These are phyloP conservation scores for Hydropsyche tenuis DNA, from an alignment of 1,140 invertebrate species.

Conservation along the genomic window DNA sequence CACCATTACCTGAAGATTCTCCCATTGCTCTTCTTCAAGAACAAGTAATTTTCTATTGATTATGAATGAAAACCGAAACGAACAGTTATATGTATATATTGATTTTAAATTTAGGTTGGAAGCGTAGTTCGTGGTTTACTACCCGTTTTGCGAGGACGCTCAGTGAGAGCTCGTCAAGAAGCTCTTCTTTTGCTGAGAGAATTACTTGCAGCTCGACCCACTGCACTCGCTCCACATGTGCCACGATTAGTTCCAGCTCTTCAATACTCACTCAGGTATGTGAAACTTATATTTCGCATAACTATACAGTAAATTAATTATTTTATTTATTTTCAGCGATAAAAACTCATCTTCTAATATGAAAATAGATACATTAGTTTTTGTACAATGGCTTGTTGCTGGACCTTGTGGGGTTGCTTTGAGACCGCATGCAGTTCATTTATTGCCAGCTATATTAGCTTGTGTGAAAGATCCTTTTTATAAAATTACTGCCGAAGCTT, in stretches of 20 bases:
- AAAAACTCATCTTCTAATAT: slow-evolving; percentile 96
- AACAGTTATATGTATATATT: not conserved
- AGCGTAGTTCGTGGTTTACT: slow-evolving; percentile 87
- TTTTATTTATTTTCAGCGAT: slow-evolving; percentile 67
- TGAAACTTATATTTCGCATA: not conserved
- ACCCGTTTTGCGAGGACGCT: slow-evolving; percentile 91
- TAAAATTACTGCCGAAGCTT: slow-evolving; percentile 95
- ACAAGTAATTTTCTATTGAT: no score
- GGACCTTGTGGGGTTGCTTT: slow-evolving; percentile 70
- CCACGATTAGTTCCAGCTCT: slow-evolving; percentile 87
- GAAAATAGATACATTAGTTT: slow-evolving; percentile 97
- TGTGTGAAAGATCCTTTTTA: slow-evolving; percentile 96
- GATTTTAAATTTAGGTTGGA: slow-evolving; percentile 62
- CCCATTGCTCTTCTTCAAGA: slow-evolving; percentile 74
- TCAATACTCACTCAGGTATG: slow-evolving; percentile 81
- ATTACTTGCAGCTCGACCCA: slow-evolving; percentile 87
- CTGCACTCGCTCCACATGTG: slow-evolving; percentile 85
- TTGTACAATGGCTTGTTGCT: slow-evolving; percentile 85
- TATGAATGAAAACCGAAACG: no score
- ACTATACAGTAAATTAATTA: slow-evolving; percentile 1
- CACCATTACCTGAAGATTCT: slow-evolving; percentile 64
- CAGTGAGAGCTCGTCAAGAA: slow-evolving; percentile 90
- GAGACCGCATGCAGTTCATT: slow-evolving; percentile 77
- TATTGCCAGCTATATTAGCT: slow-evolving; percentile 88
- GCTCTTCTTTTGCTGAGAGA: slow-evolving; percentile 91